Evolutionary conservation across 2,113 vertebrate species (phyloP).

Genomic region (Stegostoma tigrinum): DNA sequence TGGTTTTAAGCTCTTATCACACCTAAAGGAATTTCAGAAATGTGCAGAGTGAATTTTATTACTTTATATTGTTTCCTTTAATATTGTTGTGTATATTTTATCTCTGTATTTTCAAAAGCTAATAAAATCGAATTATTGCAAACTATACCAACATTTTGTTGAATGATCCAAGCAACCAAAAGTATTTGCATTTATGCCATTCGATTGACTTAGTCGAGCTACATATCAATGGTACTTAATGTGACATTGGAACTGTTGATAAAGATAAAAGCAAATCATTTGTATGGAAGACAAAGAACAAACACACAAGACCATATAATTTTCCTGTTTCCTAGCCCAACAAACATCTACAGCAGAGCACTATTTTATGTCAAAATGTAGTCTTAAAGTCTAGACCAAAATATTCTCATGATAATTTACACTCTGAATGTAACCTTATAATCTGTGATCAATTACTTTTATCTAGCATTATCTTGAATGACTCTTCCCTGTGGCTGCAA

Average conservation of each 20-base stretch:
- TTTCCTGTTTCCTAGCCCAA: slow-evolving; percentile 28
- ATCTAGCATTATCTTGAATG: slow-evolving; percentile 23
- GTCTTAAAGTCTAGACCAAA: slow-evolving; percentile 35
- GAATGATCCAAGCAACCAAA: neutral
- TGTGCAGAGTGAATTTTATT: neutral
- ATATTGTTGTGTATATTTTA: neutral
- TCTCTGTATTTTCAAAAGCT: neutral
- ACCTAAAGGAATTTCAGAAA: neutral
- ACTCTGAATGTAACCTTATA: slow-evolving; percentile 34
- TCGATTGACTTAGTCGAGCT: neutral
- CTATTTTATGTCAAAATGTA: slow-evolving; percentile 32
- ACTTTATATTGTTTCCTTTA: neutral
- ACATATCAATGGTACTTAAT: neutral
- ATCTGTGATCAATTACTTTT: slow-evolving; percentile 34
- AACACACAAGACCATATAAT: slow-evolving; percentile 2
- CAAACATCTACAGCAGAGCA: slow-evolving; percentile 6
- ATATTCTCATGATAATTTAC: slow-evolving; percentile 33
- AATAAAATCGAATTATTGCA: neutral
- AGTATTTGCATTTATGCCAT: neutral
- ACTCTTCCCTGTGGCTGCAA: neutral
- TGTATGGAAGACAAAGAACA: slow-evolving; percentile 30
- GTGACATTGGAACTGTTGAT: neutral
- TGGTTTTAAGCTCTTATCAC: neutral
- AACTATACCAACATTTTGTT: neutral
- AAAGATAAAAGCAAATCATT: slow-evolving; percentile 21